Base-by-base conservation (phyloP, 1,140 invertebrate species). In the Bacillus rossius region DNA sequence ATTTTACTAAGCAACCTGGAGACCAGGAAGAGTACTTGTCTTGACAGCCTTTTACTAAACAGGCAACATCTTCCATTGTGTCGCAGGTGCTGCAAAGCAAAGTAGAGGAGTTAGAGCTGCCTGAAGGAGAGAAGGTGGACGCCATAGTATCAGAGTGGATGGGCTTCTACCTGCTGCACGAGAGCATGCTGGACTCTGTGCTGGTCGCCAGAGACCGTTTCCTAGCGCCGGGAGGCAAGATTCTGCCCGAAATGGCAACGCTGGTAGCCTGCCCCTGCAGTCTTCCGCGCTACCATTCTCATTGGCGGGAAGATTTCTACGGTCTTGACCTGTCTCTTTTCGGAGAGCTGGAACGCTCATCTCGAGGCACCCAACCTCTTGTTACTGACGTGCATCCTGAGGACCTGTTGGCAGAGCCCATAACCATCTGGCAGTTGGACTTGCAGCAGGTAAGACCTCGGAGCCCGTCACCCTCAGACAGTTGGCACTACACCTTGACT, bases 71-170 rank as follows among this genome's bases (percentile, higher is more conserved):
- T n/a, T n/a, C n/a, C n/a, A n/a, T n/a, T n/a, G n/a, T n/a, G 8
- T 64, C 60, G 22, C 42, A 74, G 71, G 74, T 88, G 25, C 74
- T 86, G 10, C 77, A 84, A 60, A 76, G 77, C 8, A 83, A 81
- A 73, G 78, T 88, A 8, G 87, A 89, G 72, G 83, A 89, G 53
- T 74, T 88, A 2, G 62, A 67, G 3, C 66, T 88, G 22, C 82
- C 83, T 5, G 75, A 77, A 42, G 80, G 79, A 13, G 84, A 87
- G 55, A 89, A 93, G 79, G 93, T 97, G 17, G 96, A 99, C 73
- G 85, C 99, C 20, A 96, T 99, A 64, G 87, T 99, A 26, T 97
- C 94, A 4, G 97, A 99, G 76, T 99, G 97, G 97, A 99, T 99
- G 97, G 97, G 97, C 3, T 99, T 99, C 77, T 98, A 98, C 75